Evolutionary conservation across 2,113 vertebrate genomes (phyloP), one percentile per base, ranked within the genome.

Genomic region (Pteruthius melanotis): DNA sequence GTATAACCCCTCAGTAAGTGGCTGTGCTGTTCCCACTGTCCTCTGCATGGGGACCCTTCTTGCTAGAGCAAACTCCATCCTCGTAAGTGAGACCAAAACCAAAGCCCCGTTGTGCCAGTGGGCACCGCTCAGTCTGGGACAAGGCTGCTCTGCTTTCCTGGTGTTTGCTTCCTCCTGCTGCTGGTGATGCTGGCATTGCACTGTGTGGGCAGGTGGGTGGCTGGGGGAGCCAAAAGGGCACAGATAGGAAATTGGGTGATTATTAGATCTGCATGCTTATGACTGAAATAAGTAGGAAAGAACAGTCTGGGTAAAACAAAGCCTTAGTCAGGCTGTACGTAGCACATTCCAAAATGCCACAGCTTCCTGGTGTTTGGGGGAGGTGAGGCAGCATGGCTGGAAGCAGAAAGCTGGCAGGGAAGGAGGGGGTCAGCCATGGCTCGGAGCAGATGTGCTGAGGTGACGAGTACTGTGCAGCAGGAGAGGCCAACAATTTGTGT

Each of bases 51-150:
- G 14, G 12, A 56, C 23, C 22, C 28, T 40, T 63, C 44, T 65
- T 72, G 65, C 27, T 50, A 6, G 37, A 66, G 56, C 33, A 40
- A 78, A 11, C 19, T 37, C 20, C 13, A 5, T 49, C 24, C 45
- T 44, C 3, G 0, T 15, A 33, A 66, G 2, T 24, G 11, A 86
- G 53, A 76, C 30, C 39, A 71, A 66, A 54, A 7, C 7, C 60
- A 50, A 74, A 31, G 7, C 23, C 15, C 10, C 0, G 0, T 30
- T 40, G 42, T 79, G 28, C 37, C 2, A 12, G 5, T 31, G 35
- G 19, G 1, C 11, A 5, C 21, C 53, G 49, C 28, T 53, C 31
- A 15, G 17, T 13, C 30, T 57, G 40, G 40, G 30, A 47, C 2
- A 9, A 45, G 71, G 20, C 28, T 15, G 4, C 44, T 37, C 22